phyloP scores from a whole-genome alignment of 2,113 vertebrate genomes.

The Tapirus terrestris region DNA sequence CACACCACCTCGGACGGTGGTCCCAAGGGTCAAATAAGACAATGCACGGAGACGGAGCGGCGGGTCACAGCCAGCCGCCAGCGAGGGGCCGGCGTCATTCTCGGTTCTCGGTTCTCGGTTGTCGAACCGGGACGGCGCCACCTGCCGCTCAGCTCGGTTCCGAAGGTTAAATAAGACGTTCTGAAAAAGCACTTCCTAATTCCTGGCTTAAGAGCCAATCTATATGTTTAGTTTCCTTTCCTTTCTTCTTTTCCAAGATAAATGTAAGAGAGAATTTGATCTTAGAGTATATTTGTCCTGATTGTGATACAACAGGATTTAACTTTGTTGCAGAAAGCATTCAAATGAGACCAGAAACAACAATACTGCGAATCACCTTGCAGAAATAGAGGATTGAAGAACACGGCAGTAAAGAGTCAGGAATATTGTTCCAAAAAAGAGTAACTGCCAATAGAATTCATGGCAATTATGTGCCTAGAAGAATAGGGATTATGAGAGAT shows the following conservation, averaged over 20 bases:
- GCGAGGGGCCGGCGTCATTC: neutral
- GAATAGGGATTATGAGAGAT: neutral
- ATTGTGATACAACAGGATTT: neutral
- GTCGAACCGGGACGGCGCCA: neutral
- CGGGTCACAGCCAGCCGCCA: neutral
- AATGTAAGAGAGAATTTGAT: neutral
- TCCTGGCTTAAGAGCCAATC: neutral
- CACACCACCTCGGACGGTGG: too few species aligned
- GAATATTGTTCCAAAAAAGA: neutral
- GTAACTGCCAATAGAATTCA: neutral
- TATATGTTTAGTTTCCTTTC: neutral
- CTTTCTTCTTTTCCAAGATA: neutral
- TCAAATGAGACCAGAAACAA: neutral
- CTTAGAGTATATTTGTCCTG: neutral
- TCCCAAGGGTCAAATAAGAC: neutral
- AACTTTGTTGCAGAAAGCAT: neutral
- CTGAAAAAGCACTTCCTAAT: neutral
- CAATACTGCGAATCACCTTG: neutral
- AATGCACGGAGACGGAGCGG: neutral
- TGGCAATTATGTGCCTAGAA: neutral
- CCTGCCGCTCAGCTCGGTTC: neutral
- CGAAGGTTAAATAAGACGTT: neutral
- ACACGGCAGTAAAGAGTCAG: neutral
- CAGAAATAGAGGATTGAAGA: neutral
- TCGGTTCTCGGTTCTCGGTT: neutral